Evolutionary conservation across 2,797 vertebrate species (phyloP), one percentile per base, ranked within the genome.

Genomic region (Danio jaintianensis): DNA sequence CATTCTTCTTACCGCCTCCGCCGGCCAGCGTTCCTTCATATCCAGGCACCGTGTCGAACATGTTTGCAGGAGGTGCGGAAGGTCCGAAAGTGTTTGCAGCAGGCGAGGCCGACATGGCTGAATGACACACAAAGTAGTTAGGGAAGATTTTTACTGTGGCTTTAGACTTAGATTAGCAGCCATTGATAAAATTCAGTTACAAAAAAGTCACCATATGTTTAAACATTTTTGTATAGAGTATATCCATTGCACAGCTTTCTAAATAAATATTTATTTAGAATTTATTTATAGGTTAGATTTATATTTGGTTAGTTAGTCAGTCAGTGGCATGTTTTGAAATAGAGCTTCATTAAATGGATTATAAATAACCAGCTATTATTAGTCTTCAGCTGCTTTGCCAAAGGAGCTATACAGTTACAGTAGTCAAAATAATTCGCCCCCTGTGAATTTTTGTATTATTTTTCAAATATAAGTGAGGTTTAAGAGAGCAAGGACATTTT

Each of bases 41-140:
- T 1, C 94, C 94, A 0, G 93, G 93, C 79, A 94, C 84, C 12
- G 4, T 89, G 85, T 93, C 92, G 59, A 93, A 95, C 89, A 92
- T 91, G 43, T 75, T 75, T 75, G 87, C 85, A 3, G 94, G 93
- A n/a, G 93, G 93, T 76, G 94, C 93, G 5, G 86, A 92, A 0
- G 93, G 90, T 7, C 85, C 89, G 0, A 36, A 18, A 53, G 36
- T 53, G 0, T 42, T 81, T 5, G 75, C 48, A 0, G 55, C 40
- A 48, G 91, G 92, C 66, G 88, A 84, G 80, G 89, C 86, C 0
- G 87, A 86, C 92, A 93, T 89, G 8, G 86, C 93, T 94, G 47
- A 61, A 86, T 88, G 8, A 80, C 87, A 89, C 87, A 84, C 73
- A 88, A 86, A 87, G 85, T 38, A 89, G 89, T 90, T 89, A 18